Evolutionary conservation across 1,140 invertebrate species (phyloP), one percentile per base, ranked within the genome.

Genomic region (Maniola jurtina): DNA sequence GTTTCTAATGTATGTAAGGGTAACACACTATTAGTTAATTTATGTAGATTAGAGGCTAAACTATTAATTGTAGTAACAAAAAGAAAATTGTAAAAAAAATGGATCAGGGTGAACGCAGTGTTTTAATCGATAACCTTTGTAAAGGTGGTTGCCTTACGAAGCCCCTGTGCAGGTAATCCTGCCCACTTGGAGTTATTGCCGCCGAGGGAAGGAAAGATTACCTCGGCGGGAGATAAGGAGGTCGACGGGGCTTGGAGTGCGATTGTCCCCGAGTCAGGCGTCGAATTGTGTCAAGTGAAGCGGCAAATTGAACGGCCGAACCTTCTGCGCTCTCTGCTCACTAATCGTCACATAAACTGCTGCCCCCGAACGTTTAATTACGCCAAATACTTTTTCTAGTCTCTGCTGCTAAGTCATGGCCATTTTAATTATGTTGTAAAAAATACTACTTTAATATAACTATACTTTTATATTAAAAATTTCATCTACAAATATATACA

Each of bases 201-300:
- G 88, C 81, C 84, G 84, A 86, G 86, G 88, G 88, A 88, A 88
- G 86, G 85, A 88, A 90, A 90, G 88, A 90, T 90, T 90, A 90
- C 88, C 87, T 90, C 84, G 85, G 77, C 84, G 81, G 81, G 81
- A 90, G 88, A 90, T 90, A 90, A 90, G 88, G 86, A 90, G 88
- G 88, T 88, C 86, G 88, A 86, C 83, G 88, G 86, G 84, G 84
- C 84, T 86, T 85, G 80, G 83, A 88, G 86, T 88, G 85, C 88
- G 88, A 90, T 90, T 90, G 88, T 89, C 88, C 86, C 88, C 86
- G 86, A 89, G 88, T 88, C 88, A 89, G 85, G 85, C 85, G 81
- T 90, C 88, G 86, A 89, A 90, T 90, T 90, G 85, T 90, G 88
- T 90, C 86, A 90, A 90, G 88, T 89, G 88, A 90, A 90, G 83